Evolutionary conservation across 2,113 vertebrate genomes (phyloP), one percentile per base, ranked within the genome.

Genomic region (Aptenodytes forsteri): DNA sequence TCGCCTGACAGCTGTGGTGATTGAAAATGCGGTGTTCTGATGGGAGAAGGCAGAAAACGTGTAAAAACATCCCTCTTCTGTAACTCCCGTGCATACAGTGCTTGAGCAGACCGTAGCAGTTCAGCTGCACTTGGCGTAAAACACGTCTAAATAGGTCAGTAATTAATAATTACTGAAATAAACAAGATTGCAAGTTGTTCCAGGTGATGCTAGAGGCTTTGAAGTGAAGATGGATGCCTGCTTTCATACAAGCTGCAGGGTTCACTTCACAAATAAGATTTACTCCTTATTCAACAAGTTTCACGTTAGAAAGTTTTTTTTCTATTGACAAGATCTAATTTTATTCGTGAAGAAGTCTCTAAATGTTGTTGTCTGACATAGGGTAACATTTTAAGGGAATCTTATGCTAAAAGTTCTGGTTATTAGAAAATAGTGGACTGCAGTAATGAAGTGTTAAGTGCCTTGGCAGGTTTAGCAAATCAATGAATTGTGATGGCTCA

Each of bases 121-220:
- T 89, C 47, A 2, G 69, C 72, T 90, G 90, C 40, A 7, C 83
- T 56, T 30, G 87, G 55, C 7, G 32, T 66, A 26, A 42, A 76
- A 47, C 23, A 2, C 0, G 1, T 15, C 54, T 38, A 20, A 84
- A 83, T 52, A 46, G 64, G 80, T 97, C 83, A 36, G 89, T 90
- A 95, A 95, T 96, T 93, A 96, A 94, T 94, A 91, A 58, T 89
- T 93, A 87, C 97, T 62, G 96, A 84, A 79, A 90, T 73, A 94
- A 95, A 94, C 52, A 58, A 56, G 83, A 49, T 18, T 12, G 44
- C 83, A 18, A 81, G 72, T 38, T 58, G 62, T 64, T 52, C 40
- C 42, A 81, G 95, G 95, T 66, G 92, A 67, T 95, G 61, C 73
- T 70, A 42, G 34, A n/a, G 71, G 93, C 38, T 90, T 22, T 26